Percentiles rank a stretch among this genome's conserved stretches.
These are phyloP conservation scores for Morinoia aosen DNA, from an alignment of 2,888 invertebrate species.

Conservation along the genomic window DNA sequence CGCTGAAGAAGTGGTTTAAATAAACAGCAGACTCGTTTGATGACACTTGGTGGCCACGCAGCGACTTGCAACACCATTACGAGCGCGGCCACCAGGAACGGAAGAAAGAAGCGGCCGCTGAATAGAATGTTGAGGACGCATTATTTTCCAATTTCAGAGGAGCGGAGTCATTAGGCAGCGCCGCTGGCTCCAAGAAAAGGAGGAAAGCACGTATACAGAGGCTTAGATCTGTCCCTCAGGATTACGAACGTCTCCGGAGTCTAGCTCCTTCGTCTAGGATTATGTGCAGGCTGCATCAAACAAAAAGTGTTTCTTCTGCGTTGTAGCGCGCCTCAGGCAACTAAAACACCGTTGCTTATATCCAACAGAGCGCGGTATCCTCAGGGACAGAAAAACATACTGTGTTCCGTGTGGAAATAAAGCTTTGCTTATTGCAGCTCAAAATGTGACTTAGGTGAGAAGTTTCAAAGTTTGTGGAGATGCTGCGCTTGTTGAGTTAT, in stretches of 20 bases:
- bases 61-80: background rate
- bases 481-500: background rate
- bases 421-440: background rate
- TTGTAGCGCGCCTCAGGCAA: background rate
- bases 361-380: background rate
- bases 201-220: constrained; percentile 7
- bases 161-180: constrained; percentile 39
- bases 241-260: background rate
- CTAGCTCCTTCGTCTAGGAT: background rate
- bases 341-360: background rate
- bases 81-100: background rate
- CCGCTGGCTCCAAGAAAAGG: constrained; percentile 24
- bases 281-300: constrained; percentile 9
- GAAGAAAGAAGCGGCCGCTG: background rate
- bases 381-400: background rate
- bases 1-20: background rate
- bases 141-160: constrained; percentile 49
- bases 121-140: constrained; percentile 46
- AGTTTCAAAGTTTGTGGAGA: background rate
- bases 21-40: background rate
- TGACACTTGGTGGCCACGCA: background rate
- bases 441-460: background rate
- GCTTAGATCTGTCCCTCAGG: constrained; percentile 40
- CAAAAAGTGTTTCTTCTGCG: background rate
- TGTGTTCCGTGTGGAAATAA: background rate